These are phyloP conservation scores for Oceanodroma tethys DNA, from an alignment of 2,113 vertebrate genomes.

Conservation along the genomic window DNA sequence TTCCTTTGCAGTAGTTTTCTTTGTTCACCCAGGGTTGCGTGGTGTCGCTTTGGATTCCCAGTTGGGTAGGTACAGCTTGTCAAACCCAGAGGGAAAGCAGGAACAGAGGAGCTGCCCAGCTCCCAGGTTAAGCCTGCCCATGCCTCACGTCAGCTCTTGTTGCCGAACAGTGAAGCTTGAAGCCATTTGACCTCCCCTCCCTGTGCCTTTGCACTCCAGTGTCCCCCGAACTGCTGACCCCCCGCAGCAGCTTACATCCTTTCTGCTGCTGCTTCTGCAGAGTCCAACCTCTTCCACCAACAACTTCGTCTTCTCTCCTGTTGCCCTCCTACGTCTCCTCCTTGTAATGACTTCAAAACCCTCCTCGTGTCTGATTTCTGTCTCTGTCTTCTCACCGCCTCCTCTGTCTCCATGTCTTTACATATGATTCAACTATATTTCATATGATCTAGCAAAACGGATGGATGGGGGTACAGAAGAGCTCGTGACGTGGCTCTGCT, in stretches of 20 bases:
- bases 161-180: neutral
- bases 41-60: neutral
- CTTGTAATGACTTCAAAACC: neutral
- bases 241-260: neutral
- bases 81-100: neutral
- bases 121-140: neutral
- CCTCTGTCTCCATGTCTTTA: neutral
- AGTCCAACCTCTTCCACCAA: neutral
- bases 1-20: neutral
- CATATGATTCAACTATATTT: neutral
- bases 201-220: neutral
- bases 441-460: neutral
- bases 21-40: neutral
- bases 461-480: neutral
- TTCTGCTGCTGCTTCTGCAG: neutral
- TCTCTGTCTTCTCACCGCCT: neutral
- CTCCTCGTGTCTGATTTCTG: neutral
- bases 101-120: neutral
- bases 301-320: neutral
- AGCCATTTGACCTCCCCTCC: neutral
- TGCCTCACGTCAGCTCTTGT: accelerated
- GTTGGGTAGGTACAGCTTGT: neutral
- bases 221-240: neutral
- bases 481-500: neutral
- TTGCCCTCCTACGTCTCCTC: neutral